Base-by-base conservation (phyloP, 2,797 vertebrate genomes). In the Todus mexicanus region DNA sequence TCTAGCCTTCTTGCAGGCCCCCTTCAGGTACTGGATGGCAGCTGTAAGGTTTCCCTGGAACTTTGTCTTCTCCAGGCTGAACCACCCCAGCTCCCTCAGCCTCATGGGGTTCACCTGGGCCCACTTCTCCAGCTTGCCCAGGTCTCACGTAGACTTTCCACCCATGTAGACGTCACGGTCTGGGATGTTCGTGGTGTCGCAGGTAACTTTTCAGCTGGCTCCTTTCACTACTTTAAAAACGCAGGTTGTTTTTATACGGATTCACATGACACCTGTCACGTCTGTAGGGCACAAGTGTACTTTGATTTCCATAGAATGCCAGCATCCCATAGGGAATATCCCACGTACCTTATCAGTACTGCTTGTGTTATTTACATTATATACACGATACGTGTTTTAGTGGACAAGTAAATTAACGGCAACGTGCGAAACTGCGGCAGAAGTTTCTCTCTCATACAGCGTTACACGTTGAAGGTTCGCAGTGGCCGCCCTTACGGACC, bases 201-300 rank as follows among this genome's bases (percentile, higher is more conserved):
- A 35, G 27, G 9, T 65, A 15, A 47, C 37, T 53, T 73, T 92
- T 89, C 81, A 69, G 63, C 43, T 68, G 59, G 15, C 35, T 93
- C 38, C 37, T 85, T 63, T 60, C 2, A 4, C 23, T 79, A 0
- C 38, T 88, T 56, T 5, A 33, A 51, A 89, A 80, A 33, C 33
- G 25, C 69, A 65, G 35, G 11, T 23, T 54, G 4, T 63, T 93
- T 72, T 84, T 48, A 31, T 23, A 40, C 12, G 51, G 47, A 22
- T 56, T 79, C 65, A 23, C 5, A 0, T 56, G 33, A n/a, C 22
- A 23, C 54, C 31, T 66, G 0, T 59, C 0, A 0, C 56, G 51
- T 56, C 51, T 61, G 48, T 43, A 68, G 42, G 66, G 42, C 29
- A 7, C 38, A 77, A 72, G 8, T 21, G 12, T 37, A 92, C 72